Percentiles rank a stretch among this genome's conserved stretches.
These are phyloP conservation scores for Leptodactylus fuscus DNA, from an alignment of 2,113 vertebrate species.

Conservation along the genomic window DNA sequence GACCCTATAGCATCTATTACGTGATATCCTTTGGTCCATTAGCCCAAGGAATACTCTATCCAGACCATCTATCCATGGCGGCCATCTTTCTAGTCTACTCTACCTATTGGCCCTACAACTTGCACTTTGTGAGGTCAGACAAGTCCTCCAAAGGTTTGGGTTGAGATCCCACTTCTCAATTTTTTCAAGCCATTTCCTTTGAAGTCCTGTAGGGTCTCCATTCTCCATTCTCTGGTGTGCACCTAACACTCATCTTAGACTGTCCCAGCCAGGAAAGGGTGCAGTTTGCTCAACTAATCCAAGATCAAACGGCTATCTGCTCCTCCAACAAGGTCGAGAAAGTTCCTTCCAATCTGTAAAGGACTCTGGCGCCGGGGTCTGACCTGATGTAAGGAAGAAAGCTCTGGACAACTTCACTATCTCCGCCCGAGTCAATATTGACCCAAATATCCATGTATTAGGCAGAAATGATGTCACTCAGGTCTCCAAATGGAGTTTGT, in stretches of 20 bases:
- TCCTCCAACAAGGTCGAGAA: slow-evolving; percentile 38
- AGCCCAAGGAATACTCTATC: too few species aligned
- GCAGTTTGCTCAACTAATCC: slow-evolving; percentile 44
- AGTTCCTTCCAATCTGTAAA: slow-evolving; percentile 32
- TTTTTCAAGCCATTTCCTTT: not conserved
- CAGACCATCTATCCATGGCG: too few species aligned
- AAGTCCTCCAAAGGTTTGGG: not conserved
- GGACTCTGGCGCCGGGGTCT: slow-evolving; percentile 45
- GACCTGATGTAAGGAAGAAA: slow-evolving; percentile 53
- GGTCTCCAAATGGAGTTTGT: slow-evolving; percentile 58
- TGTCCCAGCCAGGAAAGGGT: not conserved
- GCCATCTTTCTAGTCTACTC: too few species aligned
- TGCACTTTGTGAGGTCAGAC: not conserved
- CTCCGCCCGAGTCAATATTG: slow-evolving; percentile 61
- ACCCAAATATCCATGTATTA: slow-evolving; percentile 54
- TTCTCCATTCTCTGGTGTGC: not conserved
- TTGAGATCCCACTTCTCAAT: too few species aligned
- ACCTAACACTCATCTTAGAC: not conserved
- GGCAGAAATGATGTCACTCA: slow-evolving; percentile 58
- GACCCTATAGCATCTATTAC: too few species aligned
- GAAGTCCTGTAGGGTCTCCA: not conserved
- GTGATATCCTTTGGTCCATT: too few species aligned
- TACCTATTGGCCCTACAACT: not conserved
- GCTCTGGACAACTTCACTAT: slow-evolving; percentile 2
- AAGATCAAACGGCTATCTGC: slow-evolving; percentile 51